These are phyloP conservation scores for Tolmerus cingulatus DNA, from an alignment of 2,888 invertebrate genomes.

Conservation along the genomic window DNA sequence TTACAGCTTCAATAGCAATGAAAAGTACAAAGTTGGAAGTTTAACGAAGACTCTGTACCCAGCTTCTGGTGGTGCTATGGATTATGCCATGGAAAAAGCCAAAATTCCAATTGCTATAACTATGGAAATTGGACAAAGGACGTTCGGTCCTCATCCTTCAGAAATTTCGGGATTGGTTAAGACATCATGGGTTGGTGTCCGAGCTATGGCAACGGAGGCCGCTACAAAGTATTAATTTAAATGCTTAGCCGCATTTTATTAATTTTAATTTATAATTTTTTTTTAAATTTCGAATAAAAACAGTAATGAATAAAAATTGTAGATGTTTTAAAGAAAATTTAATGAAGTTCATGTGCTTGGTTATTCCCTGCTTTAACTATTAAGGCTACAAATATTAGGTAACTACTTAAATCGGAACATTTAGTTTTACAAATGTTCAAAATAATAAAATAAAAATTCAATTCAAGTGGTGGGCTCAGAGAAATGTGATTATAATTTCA, in stretches of 20 bases:
- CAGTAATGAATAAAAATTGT: not conserved
- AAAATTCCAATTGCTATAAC: constrained; percentile 70
- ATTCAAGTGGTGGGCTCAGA: no score
- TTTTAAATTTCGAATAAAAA: not conserved
- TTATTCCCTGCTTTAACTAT: not conserved
- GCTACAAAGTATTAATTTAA: constrained; percentile 53
- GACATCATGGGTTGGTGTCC: constrained; percentile 68
- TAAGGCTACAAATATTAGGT: no score
- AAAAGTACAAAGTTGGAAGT: constrained; percentile 61
- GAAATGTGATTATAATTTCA: no score
- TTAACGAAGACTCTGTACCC: constrained; percentile 64
- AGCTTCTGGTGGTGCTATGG: constrained; percentile 71
- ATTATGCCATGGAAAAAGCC: constrained; percentile 68
- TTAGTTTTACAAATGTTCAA: no score
- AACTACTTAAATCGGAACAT: no score
- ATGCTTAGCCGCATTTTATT: not conserved
- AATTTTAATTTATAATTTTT: not conserved
- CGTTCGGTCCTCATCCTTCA: constrained; percentile 68
- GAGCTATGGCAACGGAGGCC: constrained; percentile 57
- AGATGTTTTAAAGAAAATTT: not conserved
- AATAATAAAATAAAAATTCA: no score
- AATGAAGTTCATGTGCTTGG: not conserved
- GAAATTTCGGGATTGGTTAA: constrained; percentile 67
- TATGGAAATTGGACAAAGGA: constrained; percentile 70
- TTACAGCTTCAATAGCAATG: constrained; percentile 55